phyloP scores from a whole-genome alignment of 64 coral and sea anemone species.

The Porites lutea region DNA sequence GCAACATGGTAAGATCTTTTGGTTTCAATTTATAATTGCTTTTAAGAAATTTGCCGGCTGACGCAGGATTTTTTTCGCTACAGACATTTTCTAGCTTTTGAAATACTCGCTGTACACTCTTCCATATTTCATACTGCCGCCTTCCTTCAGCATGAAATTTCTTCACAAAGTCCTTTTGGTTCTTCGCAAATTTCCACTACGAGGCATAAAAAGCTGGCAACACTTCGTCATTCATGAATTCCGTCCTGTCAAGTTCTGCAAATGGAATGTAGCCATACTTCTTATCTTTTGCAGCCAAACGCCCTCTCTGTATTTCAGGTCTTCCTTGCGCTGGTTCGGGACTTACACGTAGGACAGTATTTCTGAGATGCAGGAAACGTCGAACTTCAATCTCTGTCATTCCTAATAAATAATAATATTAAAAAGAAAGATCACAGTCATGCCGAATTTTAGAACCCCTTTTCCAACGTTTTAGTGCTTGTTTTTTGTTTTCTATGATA shows the following conservation, averaged over 20 bases:
- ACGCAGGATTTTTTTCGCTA: not conserved
- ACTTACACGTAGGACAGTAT: too few species aligned
- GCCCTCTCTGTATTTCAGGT: too few species aligned
- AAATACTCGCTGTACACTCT: not conserved
- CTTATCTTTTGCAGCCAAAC: too few species aligned
- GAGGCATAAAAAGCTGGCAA: constrained; percentile 12
- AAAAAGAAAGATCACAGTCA: too few species aligned
- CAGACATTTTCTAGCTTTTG: constrained; percentile 3
- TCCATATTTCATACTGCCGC: constrained; percentile 2
- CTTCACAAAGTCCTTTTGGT: not conserved
- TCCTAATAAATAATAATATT: too few species aligned
- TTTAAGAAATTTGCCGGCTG: constrained; percentile 7
- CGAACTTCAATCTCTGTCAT: too few species aligned
- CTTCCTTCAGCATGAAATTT: constrained; percentile 1
- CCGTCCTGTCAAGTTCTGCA: not conserved
- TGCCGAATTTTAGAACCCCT: too few species aligned
- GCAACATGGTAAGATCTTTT: not conserved
- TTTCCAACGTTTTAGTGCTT: too few species aligned
- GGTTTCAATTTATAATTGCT: constrained; percentile 6
- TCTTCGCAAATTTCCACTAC: not conserved
- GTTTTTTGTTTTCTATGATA: too few species aligned
- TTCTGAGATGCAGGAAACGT: too few species aligned
- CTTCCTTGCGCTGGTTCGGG: too few species aligned
- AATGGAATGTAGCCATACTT: too few species aligned
- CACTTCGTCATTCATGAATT: constrained; percentile 1